phyloP scores from a whole-genome alignment of 2,797 vertebrate species.

The Hoplostethus atlanticus region DNA sequence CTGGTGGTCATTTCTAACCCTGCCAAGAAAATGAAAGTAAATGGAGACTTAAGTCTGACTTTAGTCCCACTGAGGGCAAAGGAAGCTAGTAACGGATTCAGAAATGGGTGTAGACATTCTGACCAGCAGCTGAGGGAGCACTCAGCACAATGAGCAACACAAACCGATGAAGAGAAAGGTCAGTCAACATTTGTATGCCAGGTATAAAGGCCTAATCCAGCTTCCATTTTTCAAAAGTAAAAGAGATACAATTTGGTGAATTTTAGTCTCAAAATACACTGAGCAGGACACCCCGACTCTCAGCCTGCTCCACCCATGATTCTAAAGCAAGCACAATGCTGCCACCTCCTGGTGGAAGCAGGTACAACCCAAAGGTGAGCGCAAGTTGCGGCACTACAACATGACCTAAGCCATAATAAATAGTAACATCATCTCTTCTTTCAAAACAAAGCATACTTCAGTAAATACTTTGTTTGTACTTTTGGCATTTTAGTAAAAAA shows the following conservation, averaged over 20 bases:
- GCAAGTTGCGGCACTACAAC: background rate
- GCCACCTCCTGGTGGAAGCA: conserved; percentile 59
- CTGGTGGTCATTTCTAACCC: background rate
- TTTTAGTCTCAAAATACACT: background rate
- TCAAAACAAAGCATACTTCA: background rate
- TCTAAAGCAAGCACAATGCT: conserved; percentile 40
- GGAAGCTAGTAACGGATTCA: background rate
- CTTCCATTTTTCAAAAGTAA: conserved; percentile 8
- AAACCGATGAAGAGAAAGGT: background rate
- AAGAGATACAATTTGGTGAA: conserved; percentile 14
- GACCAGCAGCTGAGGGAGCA: background rate
- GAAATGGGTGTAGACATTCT: background rate
- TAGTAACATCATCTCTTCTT: conserved; percentile 20
- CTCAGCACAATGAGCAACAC: background rate
- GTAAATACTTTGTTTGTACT: too few relatives aligned
- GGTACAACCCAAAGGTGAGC: background rate
- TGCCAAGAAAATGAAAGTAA: too few relatives aligned
- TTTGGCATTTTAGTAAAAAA: too few relatives aligned
- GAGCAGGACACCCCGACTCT: background rate
- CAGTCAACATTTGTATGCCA: background rate
- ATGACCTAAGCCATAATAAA: conserved; percentile 31
- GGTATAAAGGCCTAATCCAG: background rate
- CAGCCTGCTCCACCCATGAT: background rate
- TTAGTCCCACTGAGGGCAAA: too few relatives aligned
- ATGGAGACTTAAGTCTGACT: too few relatives aligned